Base-by-base conservation (phyloP, 2,888 invertebrate species). In the Lasioglossum marginatum region DNA sequence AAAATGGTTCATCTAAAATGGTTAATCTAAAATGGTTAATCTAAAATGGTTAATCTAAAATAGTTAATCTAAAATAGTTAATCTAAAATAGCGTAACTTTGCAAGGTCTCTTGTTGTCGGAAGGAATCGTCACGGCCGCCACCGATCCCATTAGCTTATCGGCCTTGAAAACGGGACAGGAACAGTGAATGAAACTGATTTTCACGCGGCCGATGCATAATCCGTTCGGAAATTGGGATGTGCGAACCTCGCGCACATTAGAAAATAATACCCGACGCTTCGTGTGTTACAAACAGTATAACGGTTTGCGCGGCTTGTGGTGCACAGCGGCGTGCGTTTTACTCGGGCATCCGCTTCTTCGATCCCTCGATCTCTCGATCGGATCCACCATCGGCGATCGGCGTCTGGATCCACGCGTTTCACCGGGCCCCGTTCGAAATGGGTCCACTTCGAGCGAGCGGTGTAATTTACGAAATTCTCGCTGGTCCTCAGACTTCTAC, bases 231-330 rank as follows among this genome's bases (percentile, higher is more conserved):
- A 85, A 85, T 79, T 79, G 57, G 83, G 75, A 73, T 72, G 72
- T 77, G 79, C 71, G 79, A 71, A 85, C 81, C 72, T 27, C 72
- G 72, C 37, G 40, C 19, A 40, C 77, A 74, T 81, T 83, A 81
- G 83, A 73, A 87, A 82, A 86, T 88, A 85, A 88, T 77, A 76
- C 73, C 27, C 79, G 81, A 82, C 76, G 80, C 72, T 88, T 87
- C 83, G 77, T 85, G 80, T 81, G 85, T 88, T 87, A 83, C 74
- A 82, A 88, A 88, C 73, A 74, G 75, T 48, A 83, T 89, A 90
- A 90, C 90, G 90, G 90, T 88, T 79, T 48, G 80, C 79, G 82
- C 82, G 45, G 83, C 70, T 86, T 79, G 81, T 83, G 85, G 81
- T 71, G 81, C 73, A 82, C 87, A 81, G 85, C 81, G 57, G 80